These are phyloP conservation scores for Ornithorhynchus anatinus DNA, from an alignment of 2,113 vertebrate genomes.

Conservation along the genomic window DNA sequence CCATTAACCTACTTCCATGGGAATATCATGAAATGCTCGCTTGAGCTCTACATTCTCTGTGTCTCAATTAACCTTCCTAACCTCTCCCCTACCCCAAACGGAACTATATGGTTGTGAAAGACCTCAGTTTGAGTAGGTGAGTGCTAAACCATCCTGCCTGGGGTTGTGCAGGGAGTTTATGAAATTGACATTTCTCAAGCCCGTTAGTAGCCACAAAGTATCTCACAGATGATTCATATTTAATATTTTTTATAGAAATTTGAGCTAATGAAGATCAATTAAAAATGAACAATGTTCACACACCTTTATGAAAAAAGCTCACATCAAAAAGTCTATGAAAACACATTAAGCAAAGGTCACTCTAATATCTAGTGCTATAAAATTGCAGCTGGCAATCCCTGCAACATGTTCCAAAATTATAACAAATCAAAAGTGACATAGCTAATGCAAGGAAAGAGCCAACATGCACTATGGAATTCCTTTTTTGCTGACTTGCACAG, in stretches of 20 bases:
- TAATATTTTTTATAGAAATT: neutral
- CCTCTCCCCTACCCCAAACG: too few relatives aligned
- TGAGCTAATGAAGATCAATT: neutral
- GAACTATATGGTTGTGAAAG: too few relatives aligned
- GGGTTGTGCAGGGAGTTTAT: too few relatives aligned
- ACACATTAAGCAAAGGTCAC: neutral
- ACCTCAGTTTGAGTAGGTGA: too few relatives aligned
- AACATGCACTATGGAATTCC: constrained; percentile 33
- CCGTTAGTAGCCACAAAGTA: too few relatives aligned
- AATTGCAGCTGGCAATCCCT: constrained; percentile 21
- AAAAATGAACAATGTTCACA: neutral
- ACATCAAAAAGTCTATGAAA: rapidly evolving
- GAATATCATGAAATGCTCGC: too few relatives aligned
- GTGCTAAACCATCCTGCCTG: too few relatives aligned
- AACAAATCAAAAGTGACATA: constrained; percentile 65
- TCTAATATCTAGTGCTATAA: neutral
- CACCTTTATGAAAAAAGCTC: neutral
- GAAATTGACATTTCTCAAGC: too few relatives aligned
- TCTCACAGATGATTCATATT: neutral
- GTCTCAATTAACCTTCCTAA: too few relatives aligned
- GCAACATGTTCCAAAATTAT: constrained; percentile 39
- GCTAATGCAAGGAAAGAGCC: constrained; percentile 58
- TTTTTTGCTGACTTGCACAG: constrained; percentile 63
- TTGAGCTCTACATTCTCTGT: too few relatives aligned
- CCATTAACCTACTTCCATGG: too few relatives aligned